Base-by-base conservation (phyloP, 2,888 invertebrate genomes). In the Dicranocentrus wangi region DNA sequence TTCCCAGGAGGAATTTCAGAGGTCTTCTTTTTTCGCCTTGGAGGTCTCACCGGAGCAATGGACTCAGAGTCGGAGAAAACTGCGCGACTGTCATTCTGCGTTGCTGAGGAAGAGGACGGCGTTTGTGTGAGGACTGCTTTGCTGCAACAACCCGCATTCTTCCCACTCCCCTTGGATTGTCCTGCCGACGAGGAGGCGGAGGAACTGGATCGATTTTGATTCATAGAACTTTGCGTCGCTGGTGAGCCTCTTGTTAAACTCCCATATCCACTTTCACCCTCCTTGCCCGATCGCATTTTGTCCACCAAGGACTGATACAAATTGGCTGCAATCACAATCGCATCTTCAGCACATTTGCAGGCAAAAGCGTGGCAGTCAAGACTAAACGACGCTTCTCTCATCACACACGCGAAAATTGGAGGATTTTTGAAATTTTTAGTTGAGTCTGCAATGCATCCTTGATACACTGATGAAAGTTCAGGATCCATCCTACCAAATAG, bases 361-460 rank as follows among this genome's bases (percentile, higher is more conserved):
- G 95, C 94, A 89, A 96, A 96, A 60, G 94, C 96, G 90, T 96
- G 96, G 89, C 96, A 96, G 90, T 96, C 95, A 83, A 96, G 90
- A 86, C 94, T 92, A 88, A 94, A 94, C 1, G 94, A 93, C 23
- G 93, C 92, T 60, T 87, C 88, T 87, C 95, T 92, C 95, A 96
- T 96, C 77, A 96, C 95, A 28, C 96, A 95, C 63, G 95, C 94
- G 61, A 82, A 82, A 17, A 82, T 82, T 69, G 71, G 85, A 55
- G 79, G 85, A 77, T 73, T 85, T 72, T 71, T 82, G 73, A 81
- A 87, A 66, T 66, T 83, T 88, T 90, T 89, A 87, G 90, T 89
- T 15, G 73, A 61, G 13, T 76, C 76, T 7, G 39, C 47, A 10
- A 83, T 88, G 90, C 90, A 88, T 91, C 69, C 68, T 23, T 66